phyloP scores from a whole-genome alignment of 2,797 vertebrate genomes.

The Peromyscus melanophrys region DNA sequence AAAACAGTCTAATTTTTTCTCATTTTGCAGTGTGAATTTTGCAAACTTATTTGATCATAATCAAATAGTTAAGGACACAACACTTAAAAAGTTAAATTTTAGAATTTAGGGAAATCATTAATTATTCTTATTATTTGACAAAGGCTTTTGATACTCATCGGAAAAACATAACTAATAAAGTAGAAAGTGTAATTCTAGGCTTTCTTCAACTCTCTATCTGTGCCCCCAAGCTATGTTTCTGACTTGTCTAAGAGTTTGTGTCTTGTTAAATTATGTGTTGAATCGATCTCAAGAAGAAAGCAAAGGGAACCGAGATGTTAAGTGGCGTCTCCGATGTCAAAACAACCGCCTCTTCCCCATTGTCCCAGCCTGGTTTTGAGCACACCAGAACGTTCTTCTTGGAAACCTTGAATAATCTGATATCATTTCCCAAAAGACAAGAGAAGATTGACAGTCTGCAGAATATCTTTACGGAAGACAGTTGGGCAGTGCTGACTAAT shows the following conservation, averaged over 20 bases:
- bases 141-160: neutral
- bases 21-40: neutral
- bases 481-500: neutral
- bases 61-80: slow-evolving; percentile 13
- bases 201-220: neutral
- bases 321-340: neutral
- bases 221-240: slow-evolving; percentile 17
- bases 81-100: neutral
- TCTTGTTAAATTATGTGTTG: neutral
- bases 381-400: neutral
- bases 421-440: neutral
- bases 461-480: slow-evolving; percentile 8
- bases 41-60: slow-evolving; percentile 1
- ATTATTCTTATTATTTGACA: slow-evolving; percentile 25
- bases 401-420: slow-evolving; percentile 48
- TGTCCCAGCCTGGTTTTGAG: neutral
- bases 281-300: slow-evolving; percentile 52
- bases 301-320: neutral
- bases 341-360: neutral
- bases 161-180: slow-evolving; percentile 37
- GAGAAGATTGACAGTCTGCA: neutral
- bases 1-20: slow-evolving; percentile 5
- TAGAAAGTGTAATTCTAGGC: neutral
- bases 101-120: neutral
- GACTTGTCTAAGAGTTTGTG: neutral